phyloP scores from a whole-genome alignment of 2,888 invertebrate species.

The Trachelus stipa region DNA sequence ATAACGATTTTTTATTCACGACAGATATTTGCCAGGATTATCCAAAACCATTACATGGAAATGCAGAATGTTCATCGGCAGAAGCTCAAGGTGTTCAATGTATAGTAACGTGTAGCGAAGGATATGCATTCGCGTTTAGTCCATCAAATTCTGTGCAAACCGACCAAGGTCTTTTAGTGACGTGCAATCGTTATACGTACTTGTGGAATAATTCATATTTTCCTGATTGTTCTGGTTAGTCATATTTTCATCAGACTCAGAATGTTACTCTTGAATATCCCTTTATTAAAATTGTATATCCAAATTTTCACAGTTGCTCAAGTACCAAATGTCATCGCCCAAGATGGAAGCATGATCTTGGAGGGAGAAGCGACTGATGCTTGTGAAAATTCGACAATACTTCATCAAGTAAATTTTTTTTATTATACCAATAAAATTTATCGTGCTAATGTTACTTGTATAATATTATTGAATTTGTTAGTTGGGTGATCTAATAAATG shows the following conservation, averaged over 20 bases:
- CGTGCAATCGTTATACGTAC: slow-evolving; percentile 38
- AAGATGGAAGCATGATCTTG: slow-evolving; percentile 67
- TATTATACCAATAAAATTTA: slow-evolving; percentile 10
- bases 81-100: slow-evolving; percentile 67
- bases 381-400: slow-evolving; percentile 66
- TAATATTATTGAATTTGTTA: slow-evolving; percentile 28
- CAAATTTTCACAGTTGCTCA: slow-evolving; percentile 63
- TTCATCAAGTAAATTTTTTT: slow-evolving; percentile 57
- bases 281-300: slow-evolving; percentile 10
- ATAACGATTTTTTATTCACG: slow-evolving; percentile 8
- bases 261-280: not conserved
- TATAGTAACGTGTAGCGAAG: slow-evolving; percentile 71
- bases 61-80: slow-evolving; percentile 66
- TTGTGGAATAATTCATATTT: slow-evolving; percentile 41
- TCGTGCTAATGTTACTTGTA: not conserved
- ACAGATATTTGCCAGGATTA: slow-evolving; percentile 66
- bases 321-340: slow-evolving; percentile 67
- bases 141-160: slow-evolving; percentile 43
- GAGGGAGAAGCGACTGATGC: slow-evolving; percentile 58
- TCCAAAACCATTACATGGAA: slow-evolving; percentile 67
- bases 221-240: slow-evolving; percentile 72
- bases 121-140: slow-evolving; percentile 71
- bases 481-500: slow-evolving; percentile 54
- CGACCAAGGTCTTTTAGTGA: slow-evolving; percentile 52
- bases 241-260: not conserved